Evolutionary conservation across 2,797 vertebrate genomes (phyloP).

Genomic region (Cryptoblepharus egeriae): DNA sequence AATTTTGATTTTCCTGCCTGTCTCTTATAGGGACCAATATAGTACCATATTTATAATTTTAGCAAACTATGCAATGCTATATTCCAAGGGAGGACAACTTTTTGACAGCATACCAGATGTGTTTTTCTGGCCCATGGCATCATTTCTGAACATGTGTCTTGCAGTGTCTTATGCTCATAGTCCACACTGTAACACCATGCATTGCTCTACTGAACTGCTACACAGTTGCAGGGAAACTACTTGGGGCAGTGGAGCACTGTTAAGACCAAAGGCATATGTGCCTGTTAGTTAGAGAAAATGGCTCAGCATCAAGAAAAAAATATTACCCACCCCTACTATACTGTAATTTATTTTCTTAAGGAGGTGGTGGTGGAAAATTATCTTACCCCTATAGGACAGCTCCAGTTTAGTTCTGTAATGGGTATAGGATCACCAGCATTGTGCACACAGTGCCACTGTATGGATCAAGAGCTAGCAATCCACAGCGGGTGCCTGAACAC

Average conservation of each 20-base stretch:
- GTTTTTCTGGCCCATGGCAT: background rate
- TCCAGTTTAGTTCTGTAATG: conserved; percentile 67
- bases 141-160: background rate
- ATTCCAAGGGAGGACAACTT: conserved; percentile 38
- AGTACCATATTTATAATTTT: conserved; percentile 57
- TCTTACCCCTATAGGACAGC: conserved; percentile 65
- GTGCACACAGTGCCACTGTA: conserved; percentile 64
- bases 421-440: conserved; percentile 66
- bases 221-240: background rate
- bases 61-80: conserved; percentile 57
- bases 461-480: conserved; percentile 65
- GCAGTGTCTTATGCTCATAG: background rate
- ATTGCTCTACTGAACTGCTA: background rate
- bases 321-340: conserved; percentile 36
- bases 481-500: conserved; percentile 70
- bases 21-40: conserved; percentile 47
- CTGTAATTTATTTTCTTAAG: conserved; percentile 53
- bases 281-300: background rate
- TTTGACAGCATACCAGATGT: conserved; percentile 6
- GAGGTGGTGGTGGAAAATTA: conserved; percentile 70
- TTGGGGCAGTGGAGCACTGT: background rate
- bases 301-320: conserved; percentile 8
- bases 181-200: background rate
- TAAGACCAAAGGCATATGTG: background rate
- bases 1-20: conserved; percentile 57